These are phyloP conservation scores for Micropoecilia bifurca DNA, from an alignment of 2,797 vertebrate species.

Conservation along the genomic window DNA sequence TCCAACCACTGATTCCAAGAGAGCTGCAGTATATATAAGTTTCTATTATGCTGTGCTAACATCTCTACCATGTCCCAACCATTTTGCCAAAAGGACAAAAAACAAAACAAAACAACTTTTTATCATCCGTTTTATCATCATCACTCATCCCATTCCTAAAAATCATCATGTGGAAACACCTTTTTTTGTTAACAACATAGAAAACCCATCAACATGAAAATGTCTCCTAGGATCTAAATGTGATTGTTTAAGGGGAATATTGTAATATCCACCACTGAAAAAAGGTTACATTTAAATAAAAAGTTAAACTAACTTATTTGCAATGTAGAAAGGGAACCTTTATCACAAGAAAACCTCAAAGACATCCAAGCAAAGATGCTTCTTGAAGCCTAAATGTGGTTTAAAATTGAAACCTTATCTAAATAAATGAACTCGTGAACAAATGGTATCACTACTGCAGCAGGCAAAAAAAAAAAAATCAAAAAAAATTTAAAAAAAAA, in stretches of 20 bases:
- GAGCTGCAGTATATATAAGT: not conserved
- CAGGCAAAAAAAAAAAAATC: not conserved
- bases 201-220: not conserved
- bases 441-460: not conserved
- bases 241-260: not conserved
- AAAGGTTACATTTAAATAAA: not conserved
- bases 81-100: not conserved
- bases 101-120: not conserved
- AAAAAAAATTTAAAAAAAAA: too few species aligned
- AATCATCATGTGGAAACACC: not conserved
- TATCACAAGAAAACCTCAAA: not conserved
- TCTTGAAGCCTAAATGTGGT: not conserved
- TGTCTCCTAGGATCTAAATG: not conserved
- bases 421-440: not conserved
- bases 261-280: not conserved
- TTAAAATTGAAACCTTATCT: not conserved
- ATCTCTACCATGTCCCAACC: not conserved
- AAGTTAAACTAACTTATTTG: not conserved
- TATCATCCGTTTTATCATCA: not conserved
- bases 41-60: not conserved
- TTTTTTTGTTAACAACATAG: not conserved
- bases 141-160: not conserved
- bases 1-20: not conserved
- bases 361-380: not conserved
- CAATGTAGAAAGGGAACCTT: not conserved